Conservation (phyloP, 64 coral and sea anemone genomes). For the Catalaphyllia jardinei region DNA sequence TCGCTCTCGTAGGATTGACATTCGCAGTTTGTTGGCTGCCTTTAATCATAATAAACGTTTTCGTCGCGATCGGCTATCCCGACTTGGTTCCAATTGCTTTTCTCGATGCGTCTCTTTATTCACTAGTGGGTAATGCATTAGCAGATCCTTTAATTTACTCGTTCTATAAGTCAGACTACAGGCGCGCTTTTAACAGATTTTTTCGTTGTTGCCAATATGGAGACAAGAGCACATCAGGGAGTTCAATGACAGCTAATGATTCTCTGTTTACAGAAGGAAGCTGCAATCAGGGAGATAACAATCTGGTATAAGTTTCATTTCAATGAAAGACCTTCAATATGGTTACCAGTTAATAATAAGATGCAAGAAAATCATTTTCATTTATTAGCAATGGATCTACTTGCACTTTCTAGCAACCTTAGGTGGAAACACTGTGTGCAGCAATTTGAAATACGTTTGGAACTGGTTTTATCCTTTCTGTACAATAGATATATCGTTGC, state of each 20-base stretch:
- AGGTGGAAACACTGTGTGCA: not conserved
- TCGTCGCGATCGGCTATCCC: slow-evolving; percentile 33
- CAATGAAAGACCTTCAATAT: not conserved
- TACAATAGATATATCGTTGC: not conserved
- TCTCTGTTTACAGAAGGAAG: not conserved
- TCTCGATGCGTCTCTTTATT: slow-evolving; percentile 65
- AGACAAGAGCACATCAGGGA: not conserved
- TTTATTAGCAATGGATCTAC: not conserved
- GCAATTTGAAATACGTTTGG: not conserved
- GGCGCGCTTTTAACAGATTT: slow-evolving; percentile 47
- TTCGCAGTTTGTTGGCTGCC: slow-evolving; percentile 84
- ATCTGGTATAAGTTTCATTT: not conserved
- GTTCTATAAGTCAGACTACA: slow-evolving; percentile 72
- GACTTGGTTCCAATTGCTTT: slow-evolving; percentile 43
- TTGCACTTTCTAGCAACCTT: not conserved
- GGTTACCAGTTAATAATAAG: not conserved
- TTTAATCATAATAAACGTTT: slow-evolving; percentile 77
- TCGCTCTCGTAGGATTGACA: slow-evolving; percentile 67
- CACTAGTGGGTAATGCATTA: slow-evolving; percentile 75
- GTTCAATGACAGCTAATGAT: not conserved
- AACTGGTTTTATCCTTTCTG: not conserved
- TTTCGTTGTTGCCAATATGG: not conserved
- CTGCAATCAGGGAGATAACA: not conserved
- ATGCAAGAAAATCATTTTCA: not conserved
- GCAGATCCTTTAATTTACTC: slow-evolving; percentile 80